These are phyloP conservation scores for Arctocebus calabarensis DNA, from an alignment of 2,797 vertebrate genomes.

Conservation along the genomic window DNA sequence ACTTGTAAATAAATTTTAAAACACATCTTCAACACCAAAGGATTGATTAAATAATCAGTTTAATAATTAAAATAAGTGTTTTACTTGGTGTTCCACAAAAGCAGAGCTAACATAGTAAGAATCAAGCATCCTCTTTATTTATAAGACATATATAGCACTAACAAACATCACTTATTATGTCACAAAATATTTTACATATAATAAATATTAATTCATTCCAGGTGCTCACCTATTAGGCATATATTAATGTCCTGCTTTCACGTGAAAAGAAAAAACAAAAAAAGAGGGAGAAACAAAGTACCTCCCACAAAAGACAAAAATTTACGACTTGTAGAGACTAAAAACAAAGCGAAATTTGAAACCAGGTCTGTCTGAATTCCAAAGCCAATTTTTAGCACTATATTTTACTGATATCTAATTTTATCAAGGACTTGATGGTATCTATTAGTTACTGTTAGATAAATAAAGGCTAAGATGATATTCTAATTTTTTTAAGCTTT, in stretches of 20 bases:
- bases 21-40: background rate
- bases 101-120: background rate
- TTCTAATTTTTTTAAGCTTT: background rate
- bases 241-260: background rate
- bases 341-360: background rate
- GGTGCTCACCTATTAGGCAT: background rate
- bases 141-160: background rate
- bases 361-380: background rate
- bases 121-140: constrained; percentile 19
- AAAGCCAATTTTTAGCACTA: background rate
- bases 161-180: background rate
- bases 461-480: background rate
- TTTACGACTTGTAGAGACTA: background rate
- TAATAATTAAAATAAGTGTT: background rate
- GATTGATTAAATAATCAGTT: constrained; percentile 21
- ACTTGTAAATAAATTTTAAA: background rate
- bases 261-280: background rate
- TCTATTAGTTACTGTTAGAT: constrained; percentile 1
- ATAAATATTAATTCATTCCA: constrained; percentile 3
- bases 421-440: background rate
- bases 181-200: background rate
- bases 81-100: constrained; percentile 53
- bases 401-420: background rate
- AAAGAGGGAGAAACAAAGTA: background rate
- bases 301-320: background rate